Base-by-base conservation (phyloP, 2,888 invertebrate species). In the Conus canariensis region DNA sequence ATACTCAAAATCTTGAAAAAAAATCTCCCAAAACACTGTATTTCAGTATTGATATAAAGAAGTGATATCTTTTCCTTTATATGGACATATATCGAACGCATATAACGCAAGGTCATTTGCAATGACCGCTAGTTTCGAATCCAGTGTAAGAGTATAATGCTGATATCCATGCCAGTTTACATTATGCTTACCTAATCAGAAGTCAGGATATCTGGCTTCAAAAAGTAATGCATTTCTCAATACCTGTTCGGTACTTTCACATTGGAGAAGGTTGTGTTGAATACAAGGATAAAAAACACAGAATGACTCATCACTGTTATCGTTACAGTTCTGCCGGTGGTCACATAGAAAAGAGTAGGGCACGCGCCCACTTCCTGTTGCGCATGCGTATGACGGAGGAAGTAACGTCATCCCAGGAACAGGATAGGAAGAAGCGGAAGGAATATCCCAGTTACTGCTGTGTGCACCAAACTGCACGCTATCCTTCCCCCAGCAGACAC, bases 371-470 rank as follows among this genome's bases (percentile, higher is more conserved):
- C 58, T 30, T 83, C 82, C 82, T 22, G 82, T 56, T 0, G 58
- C 82, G 58, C 82, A 83, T 56, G 82, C 82, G 82, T 83, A 82
- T 5, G 82, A 82, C 45, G 82, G 82, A 12, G 82, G 82, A 82
- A 82, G 82, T 82, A 56, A 19, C 56, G 30, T 77, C 25, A 30
- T 16, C 16, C 25, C 82, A 0, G 82, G 82, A 77, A 30, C 25
- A 8, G 80, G 30, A 22, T 56, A 82, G 16, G 80, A n/a, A 1
- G 82, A 14, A 30, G n/a, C 6, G 7, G 82, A 16, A 2, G 58
- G 82, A 4, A 82, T 16, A 19, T 16, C 56, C 82, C 56, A 56
- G 82, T 56, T 56, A 19, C 7, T 5, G 1, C 58, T 82, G 82
- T 14, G 14, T 14, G 14, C 30, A 30, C 30, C 58, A 19, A 56